Conservation (phyloP, 2,888 invertebrate species). For the Drosophila mettleri region DNA sequence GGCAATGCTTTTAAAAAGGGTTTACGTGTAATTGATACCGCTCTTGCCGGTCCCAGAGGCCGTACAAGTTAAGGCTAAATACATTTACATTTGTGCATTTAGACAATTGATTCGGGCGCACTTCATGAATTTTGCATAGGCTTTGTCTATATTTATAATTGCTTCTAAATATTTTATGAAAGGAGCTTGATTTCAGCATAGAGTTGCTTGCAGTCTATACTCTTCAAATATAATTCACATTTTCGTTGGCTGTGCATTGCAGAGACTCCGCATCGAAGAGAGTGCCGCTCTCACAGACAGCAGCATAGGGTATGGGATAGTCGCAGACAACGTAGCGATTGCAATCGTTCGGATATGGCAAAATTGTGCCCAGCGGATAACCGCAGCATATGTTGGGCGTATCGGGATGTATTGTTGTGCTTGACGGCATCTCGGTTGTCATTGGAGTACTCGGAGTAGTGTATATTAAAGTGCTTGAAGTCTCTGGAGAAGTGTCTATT, state of each 20-base stretch:
- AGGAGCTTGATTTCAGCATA: background rate
- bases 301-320: slow-evolving; percentile 55
- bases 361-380: slow-evolving; percentile 45
- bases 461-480: background rate
- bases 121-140: background rate
- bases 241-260: slow-evolving; percentile 17
- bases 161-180: background rate
- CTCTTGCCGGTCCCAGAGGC: slow-evolving; percentile 22
- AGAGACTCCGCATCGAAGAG: slow-evolving; percentile 20
- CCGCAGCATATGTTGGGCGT: slow-evolving; percentile 62
- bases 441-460: slow-evolving; percentile 1
- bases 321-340: slow-evolving; percentile 60
- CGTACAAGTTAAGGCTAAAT: slow-evolving; percentile 44
- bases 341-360: slow-evolving; percentile 61
- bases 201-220: background rate
- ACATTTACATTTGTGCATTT: slow-evolving; percentile 53
- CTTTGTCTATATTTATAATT: background rate
- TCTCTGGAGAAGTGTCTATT: slow-evolving; percentile 5
- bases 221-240: slow-evolving; percentile 1
- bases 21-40: slow-evolving; percentile 68
- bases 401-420: slow-evolving; percentile 33
- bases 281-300: slow-evolving; percentile 26
- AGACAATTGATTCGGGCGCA: slow-evolving; percentile 49
- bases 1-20: slow-evolving; percentile 52
- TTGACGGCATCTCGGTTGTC: slow-evolving; percentile 2